Evolutionary conservation across 2,888 invertebrate genomes (phyloP).

Genomic region (Nymphalis c-album): DNA sequence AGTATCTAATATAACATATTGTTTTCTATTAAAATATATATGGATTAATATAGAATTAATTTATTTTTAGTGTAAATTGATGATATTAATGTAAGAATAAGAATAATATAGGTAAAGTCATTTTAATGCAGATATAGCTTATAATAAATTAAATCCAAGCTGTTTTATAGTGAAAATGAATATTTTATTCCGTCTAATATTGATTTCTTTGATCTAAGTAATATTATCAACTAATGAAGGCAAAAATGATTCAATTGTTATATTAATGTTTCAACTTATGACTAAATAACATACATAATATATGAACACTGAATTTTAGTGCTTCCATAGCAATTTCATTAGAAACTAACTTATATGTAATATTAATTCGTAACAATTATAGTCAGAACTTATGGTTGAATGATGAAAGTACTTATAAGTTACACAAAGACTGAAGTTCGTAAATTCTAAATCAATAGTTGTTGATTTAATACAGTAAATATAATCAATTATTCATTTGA

Average conservation of each 20-base stretch:
- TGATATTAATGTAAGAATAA: conserved; percentile 29
- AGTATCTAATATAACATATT: conserved; percentile 38
- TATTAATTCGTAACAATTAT: conserved; percentile 15
- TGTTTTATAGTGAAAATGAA: conserved; percentile 7
- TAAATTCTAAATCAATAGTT: conserved; percentile 21
- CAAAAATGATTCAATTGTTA: background rate
- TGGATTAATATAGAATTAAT: conserved; percentile 35
- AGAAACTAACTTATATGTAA: conserved; percentile 6
- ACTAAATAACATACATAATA: conserved; percentile 7
- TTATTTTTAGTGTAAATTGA: conserved; percentile 39
- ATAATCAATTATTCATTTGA: background rate
- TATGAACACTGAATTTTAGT: conserved; percentile 13
- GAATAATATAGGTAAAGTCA: conserved; percentile 12
- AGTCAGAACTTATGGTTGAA: conserved; percentile 6
- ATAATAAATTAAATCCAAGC: conserved; percentile 9
- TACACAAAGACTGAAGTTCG: conserved; percentile 27
- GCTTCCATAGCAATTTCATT: conserved; percentile 24
- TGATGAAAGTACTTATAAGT: conserved; percentile 22
- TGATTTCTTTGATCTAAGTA: background rate
- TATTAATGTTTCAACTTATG: background rate
- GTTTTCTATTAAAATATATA: conserved; percentile 38
- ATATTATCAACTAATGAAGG: conserved; percentile 1
- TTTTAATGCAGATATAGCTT: conserved; percentile 20
- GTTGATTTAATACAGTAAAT: background rate
- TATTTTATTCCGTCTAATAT: conserved; percentile 3